phyloP scores from a whole-genome alignment of 2,797 vertebrate genomes.

The Gadopsis marmoratus region DNA sequence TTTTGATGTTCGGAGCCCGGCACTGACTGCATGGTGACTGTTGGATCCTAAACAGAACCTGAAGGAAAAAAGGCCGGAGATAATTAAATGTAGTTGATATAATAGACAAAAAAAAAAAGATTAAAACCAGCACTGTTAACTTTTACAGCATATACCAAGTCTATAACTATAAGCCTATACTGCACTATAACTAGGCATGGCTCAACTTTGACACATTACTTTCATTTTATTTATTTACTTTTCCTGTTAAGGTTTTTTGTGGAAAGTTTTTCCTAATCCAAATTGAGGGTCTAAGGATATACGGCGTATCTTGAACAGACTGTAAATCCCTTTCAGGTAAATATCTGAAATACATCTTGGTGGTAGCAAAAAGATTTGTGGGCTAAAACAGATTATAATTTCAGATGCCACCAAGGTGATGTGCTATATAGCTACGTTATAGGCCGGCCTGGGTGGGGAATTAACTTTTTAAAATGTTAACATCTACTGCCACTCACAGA shows the following conservation, averaged over 20 bases:
- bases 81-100: neutral
- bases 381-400: neutral
- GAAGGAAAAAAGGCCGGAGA: neutral
- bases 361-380: neutral
- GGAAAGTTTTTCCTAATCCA: no score
- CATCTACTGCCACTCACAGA: no score
- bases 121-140: neutral
- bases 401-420: neutral
- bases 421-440: neutral
- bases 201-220: neutral
- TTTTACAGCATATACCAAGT: neutral
- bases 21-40: conserved; percentile 47
- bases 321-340: neutral
- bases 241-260: neutral
- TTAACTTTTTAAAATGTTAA: no score
- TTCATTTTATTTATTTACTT: neutral
- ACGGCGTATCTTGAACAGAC: neutral
- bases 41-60: conserved; percentile 35
- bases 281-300: no score
- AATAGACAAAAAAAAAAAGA: neutral
- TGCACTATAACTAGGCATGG: neutral
- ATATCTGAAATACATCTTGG: neutral
- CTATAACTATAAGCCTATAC: no score
- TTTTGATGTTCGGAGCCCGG: conserved; percentile 31
- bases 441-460: no score